These are phyloP conservation scores for Harpalus rufipes DNA, from an alignment of 2,888 invertebrate species.

Conservation along the genomic window DNA sequence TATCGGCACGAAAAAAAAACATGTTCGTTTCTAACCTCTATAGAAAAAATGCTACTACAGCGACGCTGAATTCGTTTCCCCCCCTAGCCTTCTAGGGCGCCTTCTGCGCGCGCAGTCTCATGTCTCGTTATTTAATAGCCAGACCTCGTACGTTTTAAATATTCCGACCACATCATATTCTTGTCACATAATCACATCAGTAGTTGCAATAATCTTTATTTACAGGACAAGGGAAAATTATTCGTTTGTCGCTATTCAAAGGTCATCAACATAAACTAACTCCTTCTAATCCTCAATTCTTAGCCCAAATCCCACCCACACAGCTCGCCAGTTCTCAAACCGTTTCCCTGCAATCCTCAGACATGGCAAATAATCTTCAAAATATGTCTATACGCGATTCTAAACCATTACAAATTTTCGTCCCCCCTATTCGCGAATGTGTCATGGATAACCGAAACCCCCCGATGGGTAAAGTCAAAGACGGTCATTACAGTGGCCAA, in stretches of 20 bases:
- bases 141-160: no score
- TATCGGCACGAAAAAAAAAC: no score
- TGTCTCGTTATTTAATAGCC: no score
- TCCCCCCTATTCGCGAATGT: background rate
- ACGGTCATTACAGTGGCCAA: background rate
- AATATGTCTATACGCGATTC: conserved; percentile 53
- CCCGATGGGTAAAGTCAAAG: no score
- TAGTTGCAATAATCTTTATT: conserved; percentile 16
- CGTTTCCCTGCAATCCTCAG: conserved; percentile 72
- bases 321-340: conserved; percentile 73
- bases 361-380: conserved; percentile 69
- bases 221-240: conserved; percentile 67
- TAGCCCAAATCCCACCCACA: conserved; percentile 72
- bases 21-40: no score
- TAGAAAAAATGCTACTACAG: no score
- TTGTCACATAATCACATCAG: no score
- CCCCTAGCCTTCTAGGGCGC: no score
- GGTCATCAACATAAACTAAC: conserved; percentile 55
- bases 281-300: conserved; percentile 69
- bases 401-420: background rate
- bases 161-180: no score
- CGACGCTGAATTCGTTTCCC: no score
- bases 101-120: no score
- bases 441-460: conserved; percentile 26
- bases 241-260: conserved; percentile 61